Evolutionary conservation across 2,113 vertebrate genomes (phyloP), one percentile per base, ranked within the genome.

Genomic region (Euleptes europaea): DNA sequence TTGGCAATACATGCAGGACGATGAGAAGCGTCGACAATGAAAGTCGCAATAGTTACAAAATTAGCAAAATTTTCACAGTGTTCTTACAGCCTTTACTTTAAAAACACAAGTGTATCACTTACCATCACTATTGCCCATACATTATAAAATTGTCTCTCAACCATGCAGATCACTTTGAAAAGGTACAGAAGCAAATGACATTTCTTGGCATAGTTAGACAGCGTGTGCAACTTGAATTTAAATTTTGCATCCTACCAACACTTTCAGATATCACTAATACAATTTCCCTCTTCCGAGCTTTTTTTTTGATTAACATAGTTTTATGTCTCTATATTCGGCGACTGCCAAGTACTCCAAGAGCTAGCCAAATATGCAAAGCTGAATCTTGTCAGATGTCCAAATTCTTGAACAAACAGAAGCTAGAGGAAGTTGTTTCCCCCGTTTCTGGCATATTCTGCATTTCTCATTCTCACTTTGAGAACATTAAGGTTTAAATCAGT

Each of bases 11-110:
- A 95, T 96, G 95, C 96, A 96, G 91, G 91, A 94, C 67, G 90
- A 92, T 78, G 83, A 86, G 91, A 84, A 87, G 79, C 90, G 89
- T 93, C 92, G 89, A 93, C 26, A 91, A 92, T 73, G 88, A 75
- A 90, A 87, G 86, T 88, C 92, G 91, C 93, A 91, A 94, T 83
- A 91, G 90, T 88, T 92, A 92, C 91, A 90, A 94, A 94, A 35
- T 94, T 90, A 88, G 91, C 91, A 85, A 94, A 94, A 84, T 92
- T 93, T 93, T 96, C 95, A 96, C 95, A 95, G 96, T 96, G 95
- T 95, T 94, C 93, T 92, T 90, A 96, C 76, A 95, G 93, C 93
- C 93, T 95, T 93, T 91, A 95, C 93, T 91, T 94, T 78, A 94
- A 94, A 94, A 94, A 85, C 93, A 95, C 89, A 67, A 94, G 89